Evolutionary conservation across 2,888 invertebrate species (phyloP).

Genomic region (Acholoe squamosa): DNA sequence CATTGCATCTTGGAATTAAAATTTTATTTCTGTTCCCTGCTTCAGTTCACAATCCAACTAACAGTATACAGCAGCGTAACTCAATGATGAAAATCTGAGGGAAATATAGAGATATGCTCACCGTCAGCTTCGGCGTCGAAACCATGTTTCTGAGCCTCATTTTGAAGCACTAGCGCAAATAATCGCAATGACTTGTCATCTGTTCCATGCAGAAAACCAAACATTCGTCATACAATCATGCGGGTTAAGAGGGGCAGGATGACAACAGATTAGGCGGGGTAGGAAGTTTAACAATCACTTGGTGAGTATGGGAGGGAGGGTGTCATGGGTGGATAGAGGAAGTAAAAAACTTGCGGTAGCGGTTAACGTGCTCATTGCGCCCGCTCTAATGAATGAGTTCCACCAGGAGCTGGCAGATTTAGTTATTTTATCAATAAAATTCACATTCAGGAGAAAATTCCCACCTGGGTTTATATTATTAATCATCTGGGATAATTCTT

Average conservation of each 20-base stretch:
- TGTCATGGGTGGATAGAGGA: not conserved
- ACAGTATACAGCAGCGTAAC: slow-evolving; percentile 10
- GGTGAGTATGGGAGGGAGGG: not conserved
- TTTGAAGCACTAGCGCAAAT: slow-evolving; percentile 77
- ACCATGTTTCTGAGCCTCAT: slow-evolving; percentile 77
- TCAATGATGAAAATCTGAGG: not conserved
- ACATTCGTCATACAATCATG: slow-evolving; percentile 60
- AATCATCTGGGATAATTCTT: too few species aligned
- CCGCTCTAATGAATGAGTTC: slow-evolving; percentile 13
- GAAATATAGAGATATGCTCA: slow-evolving; percentile 72
- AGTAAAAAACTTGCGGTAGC: not conserved
- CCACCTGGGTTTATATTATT: too few species aligned
- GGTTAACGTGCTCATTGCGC: not conserved
- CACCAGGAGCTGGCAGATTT: not conserved
- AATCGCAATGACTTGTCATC: slow-evolving; percentile 76
- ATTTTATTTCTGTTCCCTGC: not conserved
- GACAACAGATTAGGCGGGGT: not conserved
- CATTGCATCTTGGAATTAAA: too few species aligned
- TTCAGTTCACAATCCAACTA: not conserved
- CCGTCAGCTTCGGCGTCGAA: slow-evolving; percentile 77
- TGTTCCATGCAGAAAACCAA: slow-evolving; percentile 67
- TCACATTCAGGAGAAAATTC: too few species aligned
- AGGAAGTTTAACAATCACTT: not conserved
- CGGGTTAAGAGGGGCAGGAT: slow-evolving; percentile 42
- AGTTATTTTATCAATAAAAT: too few species aligned